Percentiles rank a stretch among this genome's conserved stretches.
Evolutionary conservation across 1,140 invertebrate species (phyloP).

Genomic region (Drepana arcuata): DNA sequence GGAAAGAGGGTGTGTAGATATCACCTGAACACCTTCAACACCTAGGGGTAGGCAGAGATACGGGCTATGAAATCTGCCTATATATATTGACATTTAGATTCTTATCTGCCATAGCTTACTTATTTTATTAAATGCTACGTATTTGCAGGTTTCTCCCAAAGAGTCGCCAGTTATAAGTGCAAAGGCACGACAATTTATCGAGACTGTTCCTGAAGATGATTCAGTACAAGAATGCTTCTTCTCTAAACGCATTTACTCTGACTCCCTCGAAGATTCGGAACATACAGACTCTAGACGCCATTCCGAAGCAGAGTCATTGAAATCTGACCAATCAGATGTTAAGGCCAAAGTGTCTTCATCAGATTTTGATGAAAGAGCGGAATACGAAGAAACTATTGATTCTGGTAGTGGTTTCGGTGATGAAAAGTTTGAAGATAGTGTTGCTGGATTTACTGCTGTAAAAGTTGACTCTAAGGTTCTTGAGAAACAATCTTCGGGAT

Average conservation of each 20-base stretch:
- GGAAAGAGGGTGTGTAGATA: too few species aligned
- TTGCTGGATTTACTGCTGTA: constrained; percentile 54
- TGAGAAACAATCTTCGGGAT: constrained; percentile 46
- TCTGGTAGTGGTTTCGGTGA: constrained; percentile 63
- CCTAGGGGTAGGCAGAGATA: too few species aligned
- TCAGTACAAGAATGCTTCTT: constrained; percentile 72
- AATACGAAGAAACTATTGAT: constrained; percentile 59
- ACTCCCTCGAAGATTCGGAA: constrained; percentile 69
- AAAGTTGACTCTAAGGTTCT: constrained; percentile 41
- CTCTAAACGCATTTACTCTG: constrained; percentile 69
- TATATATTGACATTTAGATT: too few species aligned
- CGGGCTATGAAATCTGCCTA: too few species aligned
- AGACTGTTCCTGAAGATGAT: constrained; percentile 70
- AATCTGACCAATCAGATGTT: constrained; percentile 67
- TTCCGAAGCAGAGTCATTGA: constrained; percentile 68
- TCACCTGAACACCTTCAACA: too few species aligned
- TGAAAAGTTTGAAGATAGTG: constrained; percentile 65
- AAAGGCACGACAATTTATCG: constrained; percentile 69
- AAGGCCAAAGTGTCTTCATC: constrained; percentile 63
- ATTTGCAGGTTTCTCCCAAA: constrained; percentile 41
- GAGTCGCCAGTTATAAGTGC: constrained; percentile 66
- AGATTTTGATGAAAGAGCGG: constrained; percentile 64
- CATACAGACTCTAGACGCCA: constrained; percentile 66
- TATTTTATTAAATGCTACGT: too few species aligned
- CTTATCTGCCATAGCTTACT: too few species aligned